Evolutionary conservation across 2,888 invertebrate species (phyloP).

Genomic region (Nezara viridula): DNA sequence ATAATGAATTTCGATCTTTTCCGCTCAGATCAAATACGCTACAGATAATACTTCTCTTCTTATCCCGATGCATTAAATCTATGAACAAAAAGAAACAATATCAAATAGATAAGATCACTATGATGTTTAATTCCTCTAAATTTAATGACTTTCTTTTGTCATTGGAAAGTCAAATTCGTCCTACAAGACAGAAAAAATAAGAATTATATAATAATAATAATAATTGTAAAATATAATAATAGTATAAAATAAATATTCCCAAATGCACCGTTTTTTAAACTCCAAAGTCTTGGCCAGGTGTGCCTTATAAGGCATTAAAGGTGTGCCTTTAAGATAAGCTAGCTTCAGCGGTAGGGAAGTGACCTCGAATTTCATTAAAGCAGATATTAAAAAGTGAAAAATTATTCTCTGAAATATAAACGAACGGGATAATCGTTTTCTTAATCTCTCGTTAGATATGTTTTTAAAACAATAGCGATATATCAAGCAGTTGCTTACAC

Average conservation of each 20-base stretch:
- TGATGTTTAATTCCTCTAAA: no score
- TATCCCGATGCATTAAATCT: no score
- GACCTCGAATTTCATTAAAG: not conserved
- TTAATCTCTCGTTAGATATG: not conserved
- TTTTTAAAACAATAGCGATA: not conserved
- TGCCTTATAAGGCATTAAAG: not conserved
- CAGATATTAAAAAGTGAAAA: conserved; percentile 17
- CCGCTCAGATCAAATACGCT: no score
- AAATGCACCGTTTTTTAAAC: not conserved
- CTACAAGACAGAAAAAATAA: no score
- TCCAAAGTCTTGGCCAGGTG: not conserved
- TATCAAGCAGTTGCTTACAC: not conserved
- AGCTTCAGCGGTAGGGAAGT: not conserved
- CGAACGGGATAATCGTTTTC: not conserved
- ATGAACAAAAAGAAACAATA: no score
- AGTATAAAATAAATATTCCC: not conserved
- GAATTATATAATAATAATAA: no score
- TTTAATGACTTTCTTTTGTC: no score
- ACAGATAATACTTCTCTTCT: no score
- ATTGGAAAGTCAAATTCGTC: no score
- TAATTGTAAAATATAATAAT: no score
- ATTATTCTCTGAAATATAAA: not conserved
- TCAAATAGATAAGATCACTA: no score
- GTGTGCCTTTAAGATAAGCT: conserved; percentile 26
- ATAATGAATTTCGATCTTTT: no score